Base-by-base conservation (phyloP, 2,113 vertebrate species). In the Lycocorax pyrrhopterus region DNA sequence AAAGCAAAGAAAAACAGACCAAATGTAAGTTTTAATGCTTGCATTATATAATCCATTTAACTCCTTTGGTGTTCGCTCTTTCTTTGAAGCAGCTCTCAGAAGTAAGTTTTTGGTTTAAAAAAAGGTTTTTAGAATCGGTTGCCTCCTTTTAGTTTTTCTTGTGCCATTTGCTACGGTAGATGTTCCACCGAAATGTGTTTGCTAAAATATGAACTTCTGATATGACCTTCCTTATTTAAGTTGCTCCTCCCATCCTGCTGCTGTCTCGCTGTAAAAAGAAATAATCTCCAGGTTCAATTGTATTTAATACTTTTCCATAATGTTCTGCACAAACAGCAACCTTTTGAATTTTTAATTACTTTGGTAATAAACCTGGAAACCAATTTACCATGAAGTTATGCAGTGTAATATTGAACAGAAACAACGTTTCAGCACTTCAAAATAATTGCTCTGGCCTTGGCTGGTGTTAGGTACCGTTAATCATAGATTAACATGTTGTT, bases 331-430 rank as follows among this genome's bases (percentile, higher is more conserved):
- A 83, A 94, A 77, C 37, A 62, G n/a, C 78, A 91, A 77, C 59
- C 71, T 91, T 96, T 91, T 93, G 84, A 76, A 85, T 93, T 96
- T 96, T 94, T 96, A 94, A 96, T 92, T 94, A 66, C 78, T 80
- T 85, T 89, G 59, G 71, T 71, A 95, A 68, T 91, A 93, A 95
- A 96, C 67, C 58, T 85, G 78, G 37, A 83, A 94, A 67, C 74
- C 67, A 93, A 94, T 96, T 96, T 91, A 77, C 53, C 76, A 41
- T 75, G 76, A 76, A 94, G 87, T 85, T 94, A 85, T 74, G 32
- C 55, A 51, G 46, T 79, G 53, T 90, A 95, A 76, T 85, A 75
- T 71, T 73, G 91, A 85, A 76, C 53, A 85, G 84, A 76, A 96
- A 83, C 74, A 93, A 64, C 37, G 51, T 56, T 83, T 87, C 63